These are phyloP conservation scores for Panagrolaimus sp. DNA, from an alignment of 1,140 invertebrate genomes.

Conservation along the genomic window DNA sequence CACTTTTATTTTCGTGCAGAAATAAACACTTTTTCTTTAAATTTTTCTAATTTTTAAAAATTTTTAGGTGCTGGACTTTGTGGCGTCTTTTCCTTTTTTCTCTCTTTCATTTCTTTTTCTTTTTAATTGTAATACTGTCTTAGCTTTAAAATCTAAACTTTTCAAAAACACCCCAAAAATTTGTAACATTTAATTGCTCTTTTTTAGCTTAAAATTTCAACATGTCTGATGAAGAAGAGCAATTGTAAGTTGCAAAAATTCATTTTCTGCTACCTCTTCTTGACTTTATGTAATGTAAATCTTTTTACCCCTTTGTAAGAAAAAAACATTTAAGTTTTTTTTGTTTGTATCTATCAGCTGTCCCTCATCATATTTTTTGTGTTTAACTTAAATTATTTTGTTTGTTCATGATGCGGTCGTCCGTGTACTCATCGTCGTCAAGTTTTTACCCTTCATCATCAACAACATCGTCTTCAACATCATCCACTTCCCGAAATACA, in stretches of 20 bases:
- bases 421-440: background rate
- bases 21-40: no score
- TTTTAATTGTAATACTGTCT: background rate
- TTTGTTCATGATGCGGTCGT: conserved; percentile 1
- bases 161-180: background rate
- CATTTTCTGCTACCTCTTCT: conserved; percentile 11
- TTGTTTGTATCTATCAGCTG: no score
- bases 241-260: conserved; percentile 26
- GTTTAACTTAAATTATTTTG: no score
- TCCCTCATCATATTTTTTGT: no score
- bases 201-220: conserved; percentile 8
- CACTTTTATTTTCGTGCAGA: no score
- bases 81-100: conserved; percentile 1
- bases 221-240: conserved; percentile 37
- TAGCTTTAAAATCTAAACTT: background rate
- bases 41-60: no score
- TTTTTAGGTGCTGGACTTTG: conserved; percentile 10
- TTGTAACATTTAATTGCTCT: conserved; percentile 12
- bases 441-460: background rate
- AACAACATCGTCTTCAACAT: background rate
- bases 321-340: no score
- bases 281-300: conserved; percentile 4
- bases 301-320: background rate
- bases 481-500: background rate
- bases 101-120: background rate